Evolutionary conservation across 2,888 invertebrate species (phyloP), one percentile per base, ranked within the genome.

Genomic region (Thecophora atra): DNA sequence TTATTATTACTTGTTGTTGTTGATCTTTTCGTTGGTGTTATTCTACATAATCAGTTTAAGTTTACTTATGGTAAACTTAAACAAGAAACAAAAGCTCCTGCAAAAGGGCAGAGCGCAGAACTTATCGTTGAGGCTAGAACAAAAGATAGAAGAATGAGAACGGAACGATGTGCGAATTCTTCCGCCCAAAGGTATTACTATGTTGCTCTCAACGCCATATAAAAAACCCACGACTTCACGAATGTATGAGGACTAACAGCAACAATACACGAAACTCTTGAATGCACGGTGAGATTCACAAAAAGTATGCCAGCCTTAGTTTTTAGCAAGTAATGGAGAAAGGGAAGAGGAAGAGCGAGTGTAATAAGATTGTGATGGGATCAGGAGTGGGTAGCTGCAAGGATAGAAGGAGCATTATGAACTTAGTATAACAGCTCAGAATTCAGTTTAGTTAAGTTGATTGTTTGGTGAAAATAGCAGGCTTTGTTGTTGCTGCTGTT

Each of bases 31-130:
- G 58, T 19, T 42, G 21, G 15, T 42, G 56, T 67, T 67, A 67
- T 56, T 67, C 56, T 54, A 37, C 67, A 67, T 67, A 56, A 67
- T 67, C 67, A 54, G 67, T 56, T 67, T 67, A 67, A 67, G 67
- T 56, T 56, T 67, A 30, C 37, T 54, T 24, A 47, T 64, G 67
- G 13, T 42, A 19, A 37, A 64, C 44, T 44, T 64, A 44, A 75
- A 51, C 56, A 51, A 26, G 17, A 64, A 47, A 26, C 44, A 30
- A 60, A 72, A 70, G 58, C 60, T 63, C 70, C 73, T 54, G 52
- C 68, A 68, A 24, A 70, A 42, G 65, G 65, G 71, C 58, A 67
- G 60, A 69, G 37, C 37, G 11, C 7, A 37, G 11, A 6, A 37
- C 37, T 6, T 37, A 37, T 11, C 1, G 37, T 37, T 26, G 26